Base-by-base conservation (phyloP, 2,113 vertebrate species). In the sheep (Ovis aries) region DNA sequence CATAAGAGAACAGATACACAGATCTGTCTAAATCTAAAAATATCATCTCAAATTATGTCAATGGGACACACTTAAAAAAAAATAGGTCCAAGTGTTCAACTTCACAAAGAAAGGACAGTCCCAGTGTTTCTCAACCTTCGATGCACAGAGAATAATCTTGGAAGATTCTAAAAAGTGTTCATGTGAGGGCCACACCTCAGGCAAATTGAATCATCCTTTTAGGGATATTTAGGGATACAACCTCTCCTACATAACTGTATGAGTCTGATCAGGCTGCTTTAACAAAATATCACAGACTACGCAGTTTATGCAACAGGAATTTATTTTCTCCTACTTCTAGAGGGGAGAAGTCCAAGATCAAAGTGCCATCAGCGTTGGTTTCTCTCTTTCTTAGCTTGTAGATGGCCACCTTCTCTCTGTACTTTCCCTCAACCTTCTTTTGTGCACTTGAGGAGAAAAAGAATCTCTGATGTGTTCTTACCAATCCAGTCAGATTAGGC, bases 1-100 rank as follows among this genome's bases (percentile, higher is more conserved):
- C 94, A 96, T 83, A 98, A 85, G 64, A 96, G 80, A 94, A 96
- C 64, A 94, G 82, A 95, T 82, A 90, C n/a, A 95, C 81, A 93
- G 83, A 94, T 86, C 85, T 48, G 4, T 95, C 77, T 97, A 96
- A 90, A 91, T 93, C 88, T 96, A 97, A 98, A 96, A 85, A 43
- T 82, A 97, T 92, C 53, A 60, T 96, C 23, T 93, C 31, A 92
- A 91, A 87, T 97, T 67, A 88, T 91, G 71, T 93, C 78, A 94
- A 11, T 96, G 57, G 67, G 84, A 92, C 40, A 84, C 21, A 48
- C 8, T 77, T n/a, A 29, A 71, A 62, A 33, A 25, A 57, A 74
- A 97, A 90, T 25, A 90, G 40, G 45, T 4, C 48, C 27, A 55
- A 14, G 52, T 6, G 14, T 77, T 96, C 16, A 84, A 19, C 93